A percentile compares a stretch with the other conserved stretches of the same genome.
Evolutionary conservation across 2,888 invertebrate genomes (phyloP).

Genomic region (Mesorhabditis sp.): DNA sequence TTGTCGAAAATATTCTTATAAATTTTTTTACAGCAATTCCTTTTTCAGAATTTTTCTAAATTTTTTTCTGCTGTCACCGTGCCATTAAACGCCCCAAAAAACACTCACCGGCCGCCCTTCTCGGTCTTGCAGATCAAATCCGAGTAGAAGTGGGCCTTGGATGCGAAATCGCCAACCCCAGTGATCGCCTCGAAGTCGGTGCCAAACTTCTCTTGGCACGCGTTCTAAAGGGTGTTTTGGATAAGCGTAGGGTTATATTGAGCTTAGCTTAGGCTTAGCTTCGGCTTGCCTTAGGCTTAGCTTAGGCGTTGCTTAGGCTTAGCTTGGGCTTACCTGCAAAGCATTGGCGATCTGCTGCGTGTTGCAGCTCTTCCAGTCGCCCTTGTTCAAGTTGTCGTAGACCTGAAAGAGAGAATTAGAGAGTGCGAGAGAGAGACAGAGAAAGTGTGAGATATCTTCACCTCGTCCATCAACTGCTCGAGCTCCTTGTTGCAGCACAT

Average conservation of each 20-base stretch:
- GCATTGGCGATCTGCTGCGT: constrained; percentile 42
- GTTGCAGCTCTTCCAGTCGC: constrained; percentile 41
- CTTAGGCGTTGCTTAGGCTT: too few species aligned
- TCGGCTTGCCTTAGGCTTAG: too few species aligned
- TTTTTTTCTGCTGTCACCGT: neutral
- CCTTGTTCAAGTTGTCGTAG: constrained; percentile 15
- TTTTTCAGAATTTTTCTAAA: neutral
- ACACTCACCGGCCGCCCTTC: constrained; percentile 25
- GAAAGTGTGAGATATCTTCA: constrained; percentile 7
- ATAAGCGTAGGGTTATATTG: neutral
- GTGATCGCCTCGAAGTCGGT: constrained; percentile 49
- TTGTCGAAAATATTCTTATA: neutral
- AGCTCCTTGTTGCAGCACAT: constrained; percentile 54
- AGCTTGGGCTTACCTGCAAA: constrained; percentile 23
- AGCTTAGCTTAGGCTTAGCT: too few species aligned
- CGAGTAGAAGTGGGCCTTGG: constrained; percentile 44
- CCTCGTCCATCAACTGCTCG: constrained; percentile 47
- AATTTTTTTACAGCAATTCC: neutral
- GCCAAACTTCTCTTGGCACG: constrained; percentile 32
- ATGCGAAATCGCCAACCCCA: constrained; percentile 50
- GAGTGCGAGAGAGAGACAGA: neutral
- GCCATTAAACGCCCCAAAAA: neutral
- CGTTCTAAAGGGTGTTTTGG: constrained; percentile 16
- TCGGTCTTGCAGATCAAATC: constrained; percentile 46
- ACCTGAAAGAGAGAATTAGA: constrained; percentile 9